A percentile compares a stretch with the other conserved stretches of the same genome.
phyloP scores from a whole-genome alignment of 2,113 vertebrate genomes.

The Pogona vitticeps region DNA sequence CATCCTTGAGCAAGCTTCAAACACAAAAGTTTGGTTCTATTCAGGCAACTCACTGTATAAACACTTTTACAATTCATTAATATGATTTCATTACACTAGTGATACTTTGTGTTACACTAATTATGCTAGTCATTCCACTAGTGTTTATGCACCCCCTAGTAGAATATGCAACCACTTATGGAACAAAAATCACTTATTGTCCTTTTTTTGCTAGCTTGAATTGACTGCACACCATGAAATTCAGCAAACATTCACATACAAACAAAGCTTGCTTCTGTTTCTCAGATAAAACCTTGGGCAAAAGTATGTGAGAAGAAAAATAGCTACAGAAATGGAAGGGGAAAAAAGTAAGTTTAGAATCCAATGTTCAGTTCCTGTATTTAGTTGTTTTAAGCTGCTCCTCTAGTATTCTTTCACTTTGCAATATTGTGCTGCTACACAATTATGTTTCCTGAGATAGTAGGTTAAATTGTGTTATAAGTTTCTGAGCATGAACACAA shows the following conservation, averaged over 20 bases:
- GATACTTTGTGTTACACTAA: background rate
- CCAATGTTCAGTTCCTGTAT: background rate
- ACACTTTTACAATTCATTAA: background rate
- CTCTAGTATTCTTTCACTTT: background rate
- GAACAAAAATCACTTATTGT: background rate
- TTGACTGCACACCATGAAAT: background rate
- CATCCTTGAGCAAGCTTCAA: background rate
- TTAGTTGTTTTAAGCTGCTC: background rate
- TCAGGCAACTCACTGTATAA: background rate
- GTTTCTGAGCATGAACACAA: background rate
- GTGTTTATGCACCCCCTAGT: background rate
- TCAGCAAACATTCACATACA: background rate
- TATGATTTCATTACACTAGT: background rate
- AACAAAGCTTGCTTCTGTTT: slow-evolving; percentile 21
- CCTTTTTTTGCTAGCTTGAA: background rate
- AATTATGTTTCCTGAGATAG: background rate
- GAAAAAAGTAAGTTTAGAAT: slow-evolving; percentile 53
- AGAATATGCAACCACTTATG: background rate
- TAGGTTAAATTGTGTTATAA: background rate
- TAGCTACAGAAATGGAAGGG: slow-evolving; percentile 35
- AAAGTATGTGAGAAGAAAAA: slow-evolving; percentile 44
- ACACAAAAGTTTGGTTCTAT: background rate
- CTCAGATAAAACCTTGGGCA: slow-evolving; percentile 50
- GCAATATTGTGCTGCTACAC: background rate
- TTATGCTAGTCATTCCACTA: background rate